Base-by-base conservation (phyloP, 2,113 vertebrate species). In the Oncorhynchus gorbuscha region DNA sequence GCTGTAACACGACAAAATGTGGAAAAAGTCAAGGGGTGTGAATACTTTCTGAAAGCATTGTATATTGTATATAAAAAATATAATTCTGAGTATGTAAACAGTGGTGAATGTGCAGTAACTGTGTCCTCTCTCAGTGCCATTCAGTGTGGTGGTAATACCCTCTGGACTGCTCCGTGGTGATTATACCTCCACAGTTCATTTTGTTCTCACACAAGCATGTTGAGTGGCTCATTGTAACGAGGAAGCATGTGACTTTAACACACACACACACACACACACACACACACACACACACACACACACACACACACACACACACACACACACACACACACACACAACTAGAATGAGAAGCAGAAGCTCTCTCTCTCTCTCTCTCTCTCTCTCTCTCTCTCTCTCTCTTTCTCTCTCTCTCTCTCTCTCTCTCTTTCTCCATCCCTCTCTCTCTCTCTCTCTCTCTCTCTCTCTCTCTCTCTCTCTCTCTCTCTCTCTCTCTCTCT, bases 201-300 rank as follows among this genome's bases (percentile, higher is more conserved):
- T 67, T 67, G 65, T 68, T 59, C 16, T 32, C 32, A 70, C 14
- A 59, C 79, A 74, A 30, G 14, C 45, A 1, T 69, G 69, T 28
- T 81, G 74, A 73, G 75, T 64, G 69, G 77, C 26, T 45, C 11
- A 51, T 69, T 75, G 30, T 66, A 82, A 76, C 76, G 77, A 18
- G 6, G 62, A 73, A 39, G 28, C 80, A 66, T 71, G 39, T 20
- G 59, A 62, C 59, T 62, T 22, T 8, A 9, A 7, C 20, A 62
- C n/a, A 62, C 59, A 62, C 59, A 62, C n/a, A 62, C 59, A 62
- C 59, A 62, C 20, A 55, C 39, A 14, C 24, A 16, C 7, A 51
- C 39, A 14, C 24, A 16, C 24, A 24, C 24, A 24, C 24, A 24
- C 24, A 24, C 24, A 24, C 24, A 24, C 24, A 24, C 24, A 24